Evolutionary conservation across 2,888 invertebrate genomes (phyloP).

Genomic region (Anorthoa munda): DNA sequence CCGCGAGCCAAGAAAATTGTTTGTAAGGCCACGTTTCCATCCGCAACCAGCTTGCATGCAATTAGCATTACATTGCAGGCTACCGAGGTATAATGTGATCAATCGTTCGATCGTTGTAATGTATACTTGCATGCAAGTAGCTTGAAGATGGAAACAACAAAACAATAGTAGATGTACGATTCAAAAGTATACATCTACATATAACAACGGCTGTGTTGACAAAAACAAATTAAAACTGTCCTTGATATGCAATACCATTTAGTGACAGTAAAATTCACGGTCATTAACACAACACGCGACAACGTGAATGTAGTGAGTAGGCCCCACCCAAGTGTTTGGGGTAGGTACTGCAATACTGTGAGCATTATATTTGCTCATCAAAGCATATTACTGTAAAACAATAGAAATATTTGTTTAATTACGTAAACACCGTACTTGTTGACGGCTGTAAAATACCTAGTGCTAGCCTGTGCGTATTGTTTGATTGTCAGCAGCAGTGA

Average conservation of each 20-base stretch:
- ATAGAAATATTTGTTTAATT: conserved; percentile 26
- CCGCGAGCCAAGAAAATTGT: conserved; percentile 54
- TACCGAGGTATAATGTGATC: too few relatives aligned
- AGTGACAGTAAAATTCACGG: conserved; percentile 71
- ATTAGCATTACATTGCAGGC: too few relatives aligned
- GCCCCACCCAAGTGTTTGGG: conserved; percentile 60
- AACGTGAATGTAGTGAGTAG: conserved; percentile 27
- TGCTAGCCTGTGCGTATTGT: background rate
- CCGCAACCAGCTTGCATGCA: too few relatives aligned
- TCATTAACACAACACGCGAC: conserved; percentile 68
- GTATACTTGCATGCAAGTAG: too few relatives aligned
- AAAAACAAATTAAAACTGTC: conserved; percentile 20
- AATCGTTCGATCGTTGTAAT: too few relatives aligned
- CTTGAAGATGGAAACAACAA: too few relatives aligned
- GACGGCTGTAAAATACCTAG: background rate
- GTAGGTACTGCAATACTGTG: conserved; percentile 16
- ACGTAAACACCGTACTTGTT: background rate
- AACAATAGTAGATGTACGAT: background rate
- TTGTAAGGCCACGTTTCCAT: conserved; percentile 10
- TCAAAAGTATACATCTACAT: background rate
- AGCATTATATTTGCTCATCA: conserved; percentile 24
- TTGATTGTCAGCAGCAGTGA: background rate
- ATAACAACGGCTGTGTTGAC: conserved; percentile 12
- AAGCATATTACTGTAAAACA: conserved; percentile 27
- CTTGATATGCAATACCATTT: conserved; percentile 47